Base-by-base conservation (phyloP, 2,888 invertebrate species). In the Lasioglossum oenotherae region DNA sequence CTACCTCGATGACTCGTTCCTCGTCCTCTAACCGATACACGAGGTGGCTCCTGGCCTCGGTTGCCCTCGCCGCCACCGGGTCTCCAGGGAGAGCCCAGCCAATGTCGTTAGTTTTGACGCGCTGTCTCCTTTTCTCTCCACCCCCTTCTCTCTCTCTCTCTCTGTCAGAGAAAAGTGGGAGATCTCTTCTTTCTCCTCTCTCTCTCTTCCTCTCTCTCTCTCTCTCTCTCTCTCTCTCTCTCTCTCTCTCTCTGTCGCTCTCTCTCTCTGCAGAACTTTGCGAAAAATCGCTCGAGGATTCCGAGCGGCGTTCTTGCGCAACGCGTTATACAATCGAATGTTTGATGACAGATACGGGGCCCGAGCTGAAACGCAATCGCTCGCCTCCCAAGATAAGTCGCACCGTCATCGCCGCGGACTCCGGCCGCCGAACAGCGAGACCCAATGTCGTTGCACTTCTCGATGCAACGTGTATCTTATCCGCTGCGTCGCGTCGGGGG, bases 101-200 rank as follows among this genome's bases (percentile, higher is more conserved):
- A 89, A 88, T 93, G 92, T 94, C 92, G 92, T 93, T 93, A 93
- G 90, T 93, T 94, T 93, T 91, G 91, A 92, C 92, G 90, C 91
- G 84, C 83, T 89, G 89, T 90, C 90, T 84, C 84, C 79, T 44
- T 73, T 49, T 74, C 38, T 31, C 79, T 31, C 41, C 38, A 2
- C 31, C 31, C 31, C 31, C 35, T 14, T 27, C 35, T 44, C 73
- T 41, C 60, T 79, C 60, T 60, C 27, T n/a, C 73, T 41, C 60
- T 79, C 60, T 60, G 23, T n/a, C 8, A 19, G 10, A 4, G 14
- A 16, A 0, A 1, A 57, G 57, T 4, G n/a, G n/a, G 57, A 57
- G n/a, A 23, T 31, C 49, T 31, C 46, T 12, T 12, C 41, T 57
- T 19, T 41, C 16, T n/a, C 16, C 6, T 10, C n/a, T 38, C 23